Conservation (phyloP, 2,888 invertebrate species). For the Diogma glabrata region DNA sequence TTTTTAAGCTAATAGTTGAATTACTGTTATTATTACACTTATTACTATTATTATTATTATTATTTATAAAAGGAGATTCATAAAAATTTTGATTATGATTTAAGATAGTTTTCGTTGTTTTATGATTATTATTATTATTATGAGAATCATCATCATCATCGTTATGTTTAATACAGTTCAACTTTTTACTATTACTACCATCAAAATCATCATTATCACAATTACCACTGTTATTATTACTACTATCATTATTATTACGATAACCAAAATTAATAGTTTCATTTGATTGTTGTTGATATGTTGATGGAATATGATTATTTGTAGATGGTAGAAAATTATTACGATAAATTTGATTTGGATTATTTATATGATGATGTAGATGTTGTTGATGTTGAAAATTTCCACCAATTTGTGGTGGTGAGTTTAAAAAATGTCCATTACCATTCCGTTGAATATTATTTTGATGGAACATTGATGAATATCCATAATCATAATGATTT, state of each 20-base stretch:
- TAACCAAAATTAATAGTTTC: background rate
- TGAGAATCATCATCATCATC: background rate
- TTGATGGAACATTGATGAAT: background rate
- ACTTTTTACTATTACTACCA: background rate
- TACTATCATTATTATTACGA: background rate
- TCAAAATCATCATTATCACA: background rate
- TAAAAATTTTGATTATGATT: slow-evolving; percentile 4
- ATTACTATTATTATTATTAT: background rate
- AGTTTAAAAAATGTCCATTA: too few relatives aligned
- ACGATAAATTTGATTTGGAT: background rate
- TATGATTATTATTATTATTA: background rate
- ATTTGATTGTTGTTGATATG: slow-evolving; percentile 2
- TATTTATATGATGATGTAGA: slow-evolving; percentile 1
- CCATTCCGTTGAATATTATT: too few relatives aligned
- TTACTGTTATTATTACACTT: background rate
- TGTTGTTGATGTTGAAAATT: background rate
- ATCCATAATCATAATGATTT: slow-evolving; percentile 1
- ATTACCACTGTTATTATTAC: background rate
- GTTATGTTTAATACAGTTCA: background rate
- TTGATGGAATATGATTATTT: background rate
- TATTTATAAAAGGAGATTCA: slow-evolving; percentile 4
- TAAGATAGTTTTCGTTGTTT: slow-evolving; percentile 3
- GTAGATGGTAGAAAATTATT: background rate
- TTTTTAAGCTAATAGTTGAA: too few relatives aligned
- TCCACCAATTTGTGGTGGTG: too few relatives aligned